phyloP scores from a whole-genome alignment of 2,113 vertebrate genomes.

The Tor tambroides region DNA sequence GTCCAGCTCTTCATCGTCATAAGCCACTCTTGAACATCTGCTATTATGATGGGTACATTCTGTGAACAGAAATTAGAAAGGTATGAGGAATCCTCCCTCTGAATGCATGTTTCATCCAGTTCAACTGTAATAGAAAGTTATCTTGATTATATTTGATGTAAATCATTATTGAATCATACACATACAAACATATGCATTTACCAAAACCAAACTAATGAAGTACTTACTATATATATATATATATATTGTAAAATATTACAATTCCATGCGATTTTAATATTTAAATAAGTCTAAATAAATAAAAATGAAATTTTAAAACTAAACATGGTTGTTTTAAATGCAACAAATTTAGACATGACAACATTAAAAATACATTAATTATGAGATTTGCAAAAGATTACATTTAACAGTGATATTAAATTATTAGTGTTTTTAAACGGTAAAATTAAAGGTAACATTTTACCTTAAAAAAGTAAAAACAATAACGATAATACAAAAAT shows the following conservation, averaged over 20 bases:
- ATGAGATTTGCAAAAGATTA: not conserved
- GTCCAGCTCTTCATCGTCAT: not conserved
- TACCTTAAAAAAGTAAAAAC: not conserved
- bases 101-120: not conserved
- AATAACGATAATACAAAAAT: not conserved
- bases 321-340: not conserved
- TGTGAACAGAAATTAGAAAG: not conserved
- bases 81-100: not conserved
- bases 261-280: not conserved
- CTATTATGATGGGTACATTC: not conserved
- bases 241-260: not conserved
- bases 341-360: not conserved
- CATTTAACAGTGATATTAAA: not conserved
- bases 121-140: not conserved
- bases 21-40: constrained; percentile 9
- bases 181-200: not conserved
- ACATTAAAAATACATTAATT: not conserved
- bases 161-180: not conserved
- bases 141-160: not conserved
- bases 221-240: not conserved
- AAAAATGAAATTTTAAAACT: not conserved
- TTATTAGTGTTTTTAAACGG: not conserved
- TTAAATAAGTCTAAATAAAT: not conserved
- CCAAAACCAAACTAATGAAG: no score
- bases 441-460: no score